Base-by-base conservation (phyloP, 2,888 invertebrate genomes). In the Omphaloscelis lunosa region DNA sequence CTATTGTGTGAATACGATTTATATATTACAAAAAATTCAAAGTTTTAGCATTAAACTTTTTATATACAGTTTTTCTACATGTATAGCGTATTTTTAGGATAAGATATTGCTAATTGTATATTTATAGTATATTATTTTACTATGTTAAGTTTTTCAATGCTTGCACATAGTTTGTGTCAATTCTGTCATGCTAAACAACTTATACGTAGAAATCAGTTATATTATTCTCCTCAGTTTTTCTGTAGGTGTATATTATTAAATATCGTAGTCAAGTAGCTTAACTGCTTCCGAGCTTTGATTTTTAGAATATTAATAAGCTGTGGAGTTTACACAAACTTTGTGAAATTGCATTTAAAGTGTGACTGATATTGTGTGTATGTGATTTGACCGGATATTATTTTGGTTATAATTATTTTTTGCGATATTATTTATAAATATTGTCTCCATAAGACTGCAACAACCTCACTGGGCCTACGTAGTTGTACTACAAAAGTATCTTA, bases 41-140 rank as follows among this genome's bases (percentile, higher is more conserved):
- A 90, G 90, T 90, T 92, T 86, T 90, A 90, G 90, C 84, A 85
- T 88, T 87, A 89, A 90, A 88, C 86, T 85, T 92, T 94, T 94
- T 94, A 92, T 93, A 94, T 90, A 91, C 89, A 92, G 89, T 91
- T 94, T 94, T 95, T 92, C 93, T 94, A 92, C 91, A 86, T 93
- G 92, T 93, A 93, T 92, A 94, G 90, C 89, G 89, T 93, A 93
- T 92, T 92, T 90, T 85, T 93, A 94, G 92, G 87, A 39, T 94
- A 93, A 94, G 93, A 81, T 93, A 91, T 90, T 93, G 89, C 88
- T 94, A 93, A 89, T 91, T 94, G 94, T 94, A 93, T 92, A 94
- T 94, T 93, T 90, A 91, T 93, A 93, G 91, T 89, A 89, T 88
- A 89, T 86, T 88, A 86, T 89, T 88, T 88, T 91, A 88, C 88